Evolutionary conservation across 2,113 vertebrate genomes (phyloP), one percentile per base, ranked within the genome.

Genomic region (Conger conger): DNA sequence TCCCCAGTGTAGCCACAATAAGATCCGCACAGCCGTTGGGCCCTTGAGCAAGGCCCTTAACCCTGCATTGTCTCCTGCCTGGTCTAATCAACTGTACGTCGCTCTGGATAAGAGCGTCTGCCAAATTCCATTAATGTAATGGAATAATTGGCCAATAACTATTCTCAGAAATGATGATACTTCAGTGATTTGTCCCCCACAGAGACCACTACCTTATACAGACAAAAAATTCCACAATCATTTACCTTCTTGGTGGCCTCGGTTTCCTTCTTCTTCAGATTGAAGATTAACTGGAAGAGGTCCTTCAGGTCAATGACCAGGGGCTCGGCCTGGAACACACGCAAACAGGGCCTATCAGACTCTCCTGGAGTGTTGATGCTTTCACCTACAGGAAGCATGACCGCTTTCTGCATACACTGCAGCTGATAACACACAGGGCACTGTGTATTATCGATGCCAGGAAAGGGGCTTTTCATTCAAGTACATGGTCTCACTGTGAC

Each of bases 221-320:
- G 5, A 60, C 50, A 35, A 38, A 20, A 84, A 0, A 60, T 23
- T 15, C 35, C 81, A 36, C n/a, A n/a, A 27, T 40, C 16, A 0
- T 33, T 90, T 87, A 92, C 97, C 94, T 97, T 97, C 91, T 96
- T 95, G 84, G 95, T 93, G 60, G 92, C 87, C 35, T 98, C 96
- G 0, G 95, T 94, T 87, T 99, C 97, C 33, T 97, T 97, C 91
- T 97, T 98, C 93, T 95, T 99, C 89, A 95, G 87, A 82, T 99
- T 99, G 89, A 98, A 99, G 88, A 99, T 97, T 87, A 99, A 91
- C 87, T 99, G 98, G 88, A 99, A 99, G 36, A 99, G 96, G 87
- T 99, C 97, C 91, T 99, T 99, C 80, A 99, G 96, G 87, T 99
- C 98, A 20, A 97, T 89, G 37, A 99, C 98, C 85, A 99, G 91